Percentiles rank a stretch among this genome's conserved stretches.
Evolutionary conservation across 2,888 invertebrate genomes (phyloP).

Genomic region (Norana najaformis): DNA sequence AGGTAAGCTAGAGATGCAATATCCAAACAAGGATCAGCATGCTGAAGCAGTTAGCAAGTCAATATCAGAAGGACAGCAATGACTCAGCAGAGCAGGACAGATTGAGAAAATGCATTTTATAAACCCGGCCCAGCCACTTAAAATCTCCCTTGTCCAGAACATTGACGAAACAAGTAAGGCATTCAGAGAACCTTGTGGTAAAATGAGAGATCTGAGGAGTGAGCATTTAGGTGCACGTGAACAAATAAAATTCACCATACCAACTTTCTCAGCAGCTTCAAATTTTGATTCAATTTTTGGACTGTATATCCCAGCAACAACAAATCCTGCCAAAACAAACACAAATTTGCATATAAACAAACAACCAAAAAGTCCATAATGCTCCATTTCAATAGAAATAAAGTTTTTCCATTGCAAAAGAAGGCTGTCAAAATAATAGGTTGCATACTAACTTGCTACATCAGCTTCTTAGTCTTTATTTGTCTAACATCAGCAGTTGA

Average conservation of each 20-base stretch:
- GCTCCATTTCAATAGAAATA: neutral
- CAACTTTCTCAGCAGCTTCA: neutral
- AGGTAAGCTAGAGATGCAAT: too few species aligned
- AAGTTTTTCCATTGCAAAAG: neutral
- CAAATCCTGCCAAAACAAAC: constrained; percentile 5
- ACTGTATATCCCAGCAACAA: constrained; percentile 28
- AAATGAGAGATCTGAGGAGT: neutral
- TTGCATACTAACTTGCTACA: too few species aligned
- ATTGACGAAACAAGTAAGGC: neutral
- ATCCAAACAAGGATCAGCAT: too few species aligned
- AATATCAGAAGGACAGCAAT: neutral
- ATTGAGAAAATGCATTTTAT: too few species aligned
- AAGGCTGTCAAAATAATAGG: neutral
- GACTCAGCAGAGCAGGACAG: too few species aligned
- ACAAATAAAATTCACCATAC: neutral
- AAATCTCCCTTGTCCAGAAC: too few species aligned
- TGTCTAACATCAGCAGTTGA: too few species aligned
- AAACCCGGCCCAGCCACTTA: too few species aligned
- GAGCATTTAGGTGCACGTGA: neutral
- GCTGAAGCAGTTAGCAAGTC: too few species aligned
- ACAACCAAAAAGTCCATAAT: too few species aligned
- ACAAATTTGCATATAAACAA: neutral
- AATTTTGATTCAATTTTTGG: neutral
- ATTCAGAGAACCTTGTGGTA: neutral
- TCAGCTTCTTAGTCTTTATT: too few species aligned